Percentiles rank a stretch among this genome's conserved stretches.
phyloP scores from a whole-genome alignment of 2,888 invertebrate genomes.

The Leucoptera coffeella region DNA sequence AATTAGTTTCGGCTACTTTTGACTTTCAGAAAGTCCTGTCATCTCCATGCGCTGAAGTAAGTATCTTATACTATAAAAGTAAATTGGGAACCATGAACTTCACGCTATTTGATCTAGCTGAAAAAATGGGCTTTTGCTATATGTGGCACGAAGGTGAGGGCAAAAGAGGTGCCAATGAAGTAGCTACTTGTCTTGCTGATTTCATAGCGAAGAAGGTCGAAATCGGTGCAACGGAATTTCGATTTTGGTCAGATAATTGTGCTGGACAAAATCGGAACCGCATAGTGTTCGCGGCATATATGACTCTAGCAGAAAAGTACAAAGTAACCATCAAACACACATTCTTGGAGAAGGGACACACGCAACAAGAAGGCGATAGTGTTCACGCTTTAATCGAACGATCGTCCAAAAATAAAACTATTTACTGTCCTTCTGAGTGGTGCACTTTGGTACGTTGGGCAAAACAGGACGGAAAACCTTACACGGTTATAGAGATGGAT shows the following conservation, averaged over 20 bases:
- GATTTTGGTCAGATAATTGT: not conserved
- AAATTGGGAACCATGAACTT: not conserved
- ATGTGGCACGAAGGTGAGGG: slow-evolving; percentile 1
- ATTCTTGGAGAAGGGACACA: not conserved
- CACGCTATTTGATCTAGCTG: not conserved
- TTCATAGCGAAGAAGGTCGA: not conserved
- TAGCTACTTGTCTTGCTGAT: not conserved
- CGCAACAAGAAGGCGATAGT: not conserved
- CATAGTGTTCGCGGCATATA: not conserved
- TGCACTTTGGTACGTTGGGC: not conserved
- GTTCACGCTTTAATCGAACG: not conserved
- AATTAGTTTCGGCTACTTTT: not conserved
- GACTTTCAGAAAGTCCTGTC: not conserved
- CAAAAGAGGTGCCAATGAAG: not conserved
- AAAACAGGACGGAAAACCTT: not conserved
- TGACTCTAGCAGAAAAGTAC: not conserved
- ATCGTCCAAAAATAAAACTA: not conserved
- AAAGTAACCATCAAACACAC: not conserved
- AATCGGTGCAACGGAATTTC: not conserved
- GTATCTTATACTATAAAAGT: not conserved
- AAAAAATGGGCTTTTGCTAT: not conserved
- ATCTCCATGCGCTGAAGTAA: not conserved
- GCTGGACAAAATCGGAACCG: not conserved
- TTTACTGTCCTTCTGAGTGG: not conserved
- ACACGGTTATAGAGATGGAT: not conserved